phyloP scores from a whole-genome alignment of 2,113 vertebrate genomes.

The Abramis brama region DNA sequence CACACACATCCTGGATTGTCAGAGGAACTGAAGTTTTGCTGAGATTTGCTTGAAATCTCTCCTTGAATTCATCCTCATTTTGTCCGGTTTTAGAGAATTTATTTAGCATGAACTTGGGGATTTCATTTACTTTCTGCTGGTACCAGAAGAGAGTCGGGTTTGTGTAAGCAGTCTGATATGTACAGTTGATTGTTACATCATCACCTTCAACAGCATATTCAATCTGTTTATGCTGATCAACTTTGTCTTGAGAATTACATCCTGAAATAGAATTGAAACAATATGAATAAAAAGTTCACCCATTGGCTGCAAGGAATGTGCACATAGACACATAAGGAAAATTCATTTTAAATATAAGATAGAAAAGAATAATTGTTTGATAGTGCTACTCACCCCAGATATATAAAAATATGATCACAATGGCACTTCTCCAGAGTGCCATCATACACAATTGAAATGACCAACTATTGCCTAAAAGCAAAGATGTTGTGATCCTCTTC shows the following conservation, averaged over 20 bases:
- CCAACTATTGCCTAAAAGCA: neutral
- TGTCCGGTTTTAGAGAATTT: neutral
- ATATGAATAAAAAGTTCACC: neutral
- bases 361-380: neutral
- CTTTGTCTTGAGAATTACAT: slow-evolving; percentile 24
- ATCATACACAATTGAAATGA: neutral
- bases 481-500: neutral
- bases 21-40: slow-evolving; percentile 8
- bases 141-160: slow-evolving; percentile 42
- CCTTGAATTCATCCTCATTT: neutral
- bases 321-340: neutral
- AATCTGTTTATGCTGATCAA: slow-evolving; percentile 33
- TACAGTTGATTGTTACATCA: slow-evolving; percentile 39
- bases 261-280: slow-evolving; percentile 1
- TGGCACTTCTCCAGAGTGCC: neutral
- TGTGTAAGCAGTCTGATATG: neutral
- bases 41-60: slow-evolving; percentile 34
- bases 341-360: neutral
- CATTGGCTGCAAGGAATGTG: neutral
- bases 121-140: slow-evolving; percentile 1
- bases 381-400: neutral
- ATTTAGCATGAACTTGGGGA: slow-evolving; percentile 26
- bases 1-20: neutral
- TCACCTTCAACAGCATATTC: slow-evolving; percentile 38
- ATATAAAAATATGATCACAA: neutral